phyloP scores from a whole-genome alignment of 2,797 vertebrate genomes.

The Lepidocolaptes lacrymiger region DNA sequence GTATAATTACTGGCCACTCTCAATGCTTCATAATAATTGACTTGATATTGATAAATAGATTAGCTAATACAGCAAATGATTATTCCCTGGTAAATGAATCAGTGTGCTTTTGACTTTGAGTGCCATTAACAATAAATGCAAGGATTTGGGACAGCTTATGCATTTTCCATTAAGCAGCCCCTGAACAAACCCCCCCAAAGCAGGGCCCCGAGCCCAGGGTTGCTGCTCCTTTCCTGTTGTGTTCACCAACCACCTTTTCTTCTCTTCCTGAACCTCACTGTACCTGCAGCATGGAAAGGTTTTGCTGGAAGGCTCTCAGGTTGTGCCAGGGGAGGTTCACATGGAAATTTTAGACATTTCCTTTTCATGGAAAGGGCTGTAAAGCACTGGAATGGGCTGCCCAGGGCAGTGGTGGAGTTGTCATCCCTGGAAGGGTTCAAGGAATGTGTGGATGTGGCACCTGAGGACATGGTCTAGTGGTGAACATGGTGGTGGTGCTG shows the following conservation, averaged over 20 bases:
- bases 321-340: not conserved
- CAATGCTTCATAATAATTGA: conserved; percentile 63
- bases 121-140: conserved; percentile 38
- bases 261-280: not conserved
- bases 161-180: conserved; percentile 39
- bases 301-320: not conserved
- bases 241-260: not conserved
- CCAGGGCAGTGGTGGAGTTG: not conserved
- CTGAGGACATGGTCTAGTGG: not conserved
- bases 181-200: not conserved
- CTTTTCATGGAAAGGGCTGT: not conserved
- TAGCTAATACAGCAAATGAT: conserved; percentile 54
- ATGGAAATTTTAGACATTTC: fast-evolving
- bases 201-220: not conserved
- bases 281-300: fast-evolving
- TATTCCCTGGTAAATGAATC: conserved; percentile 60
- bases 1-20: conserved; percentile 48
- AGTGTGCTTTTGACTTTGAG: conserved; percentile 59
- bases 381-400: not conserved
- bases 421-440: fast-evolving
- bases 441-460: not conserved
- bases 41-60: conserved; percentile 67
- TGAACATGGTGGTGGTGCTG: not conserved
- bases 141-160: conserved; percentile 45
- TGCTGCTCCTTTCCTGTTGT: not conserved